These are phyloP conservation scores for Remorina albescens DNA, from an alignment of 2,797 vertebrate species.

Conservation along the genomic window DNA sequence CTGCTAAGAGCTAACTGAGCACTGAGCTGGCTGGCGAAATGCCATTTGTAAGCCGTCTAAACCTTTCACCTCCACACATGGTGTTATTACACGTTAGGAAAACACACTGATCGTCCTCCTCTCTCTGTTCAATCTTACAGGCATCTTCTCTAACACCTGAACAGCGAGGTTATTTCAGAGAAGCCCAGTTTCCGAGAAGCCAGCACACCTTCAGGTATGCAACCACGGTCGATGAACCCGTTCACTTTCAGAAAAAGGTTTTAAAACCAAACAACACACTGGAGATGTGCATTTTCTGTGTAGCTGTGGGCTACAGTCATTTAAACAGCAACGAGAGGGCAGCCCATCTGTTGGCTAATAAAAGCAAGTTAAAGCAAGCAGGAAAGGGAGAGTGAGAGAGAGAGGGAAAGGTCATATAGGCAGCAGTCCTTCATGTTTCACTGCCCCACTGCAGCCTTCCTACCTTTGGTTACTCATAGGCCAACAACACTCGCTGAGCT, in stretches of 20 bases:
- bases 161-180: neutral
- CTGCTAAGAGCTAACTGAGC: neutral
- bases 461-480: conserved; percentile 39
- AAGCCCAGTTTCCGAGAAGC: neutral
- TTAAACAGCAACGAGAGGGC: conserved; percentile 68
- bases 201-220: conserved; percentile 8
- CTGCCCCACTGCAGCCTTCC: conserved; percentile 57
- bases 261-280: conserved; percentile 58
- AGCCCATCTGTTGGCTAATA: conserved; percentile 76
- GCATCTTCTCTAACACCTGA: neutral
- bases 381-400: conserved; percentile 29
- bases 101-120: neutral
- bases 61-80: too few relatives aligned
- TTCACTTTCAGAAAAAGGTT: conserved; percentile 23
- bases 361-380: conserved; percentile 63
- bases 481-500: conserved; percentile 42
- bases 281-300: conserved; percentile 66
- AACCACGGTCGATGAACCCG: conserved; percentile 18
- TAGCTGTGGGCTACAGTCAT: conserved; percentile 61
- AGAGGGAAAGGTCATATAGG: conserved; percentile 39
- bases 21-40: neutral
- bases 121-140: neutral
- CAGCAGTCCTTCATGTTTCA: conserved; percentile 71
- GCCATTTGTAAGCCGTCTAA: neutral
- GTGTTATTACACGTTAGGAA: too few relatives aligned